phyloP scores from a whole-genome alignment of 2,797 vertebrate species.

The Stomatorhinus walkeri region DNA sequence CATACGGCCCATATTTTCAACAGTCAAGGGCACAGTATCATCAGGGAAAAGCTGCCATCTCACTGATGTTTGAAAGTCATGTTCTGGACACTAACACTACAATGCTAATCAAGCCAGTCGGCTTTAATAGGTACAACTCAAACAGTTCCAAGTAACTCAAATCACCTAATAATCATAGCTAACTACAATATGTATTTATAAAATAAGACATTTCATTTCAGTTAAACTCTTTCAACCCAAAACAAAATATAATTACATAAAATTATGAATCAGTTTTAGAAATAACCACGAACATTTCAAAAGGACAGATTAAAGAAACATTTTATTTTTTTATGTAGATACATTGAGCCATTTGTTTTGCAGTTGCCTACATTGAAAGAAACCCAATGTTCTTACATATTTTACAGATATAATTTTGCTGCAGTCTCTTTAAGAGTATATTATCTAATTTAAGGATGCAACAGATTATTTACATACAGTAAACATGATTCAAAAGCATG shows the following conservation, averaged over 20 bases:
- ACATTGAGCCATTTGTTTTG: background rate
- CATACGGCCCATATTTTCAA: background rate
- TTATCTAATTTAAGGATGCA: background rate
- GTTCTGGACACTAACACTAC: background rate
- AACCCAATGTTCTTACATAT: background rate
- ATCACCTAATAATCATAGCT: background rate
- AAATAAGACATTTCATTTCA: background rate
- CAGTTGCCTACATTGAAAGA: background rate
- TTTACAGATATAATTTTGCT: background rate
- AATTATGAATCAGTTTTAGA: background rate
- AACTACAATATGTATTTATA: background rate
- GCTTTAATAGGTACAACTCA: background rate
- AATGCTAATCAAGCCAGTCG: background rate
- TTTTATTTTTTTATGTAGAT: constrained; percentile 10
- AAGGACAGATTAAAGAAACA: background rate
- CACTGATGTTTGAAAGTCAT: background rate
- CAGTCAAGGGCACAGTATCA: background rate
- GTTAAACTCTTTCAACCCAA: background rate
- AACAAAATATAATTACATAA: background rate
- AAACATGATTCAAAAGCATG: background rate
- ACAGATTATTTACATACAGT: constrained; percentile 4
- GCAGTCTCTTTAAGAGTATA: background rate
- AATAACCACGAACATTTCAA: constrained; percentile 1
- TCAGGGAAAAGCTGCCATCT: background rate
- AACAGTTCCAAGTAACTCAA: background rate